Conservation (phyloP, 2,797 vertebrate species). For the Mus spretus region DNA sequence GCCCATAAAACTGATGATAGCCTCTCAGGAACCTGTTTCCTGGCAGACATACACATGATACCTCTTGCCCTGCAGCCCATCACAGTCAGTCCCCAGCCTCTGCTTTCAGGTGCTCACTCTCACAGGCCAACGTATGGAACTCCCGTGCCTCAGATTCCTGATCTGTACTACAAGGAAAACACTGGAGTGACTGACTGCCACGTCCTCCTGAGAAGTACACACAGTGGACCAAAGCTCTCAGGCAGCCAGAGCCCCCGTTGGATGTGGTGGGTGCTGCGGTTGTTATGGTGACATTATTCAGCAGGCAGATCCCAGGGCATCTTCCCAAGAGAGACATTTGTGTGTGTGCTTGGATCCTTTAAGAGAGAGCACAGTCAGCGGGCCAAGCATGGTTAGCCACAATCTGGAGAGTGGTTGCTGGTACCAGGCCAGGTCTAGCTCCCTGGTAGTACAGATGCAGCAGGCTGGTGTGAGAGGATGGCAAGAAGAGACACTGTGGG, state of each 20-base stretch:
- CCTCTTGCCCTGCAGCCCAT: neutral
- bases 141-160: neutral
- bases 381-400: neutral
- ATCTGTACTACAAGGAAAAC: neutral
- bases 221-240: neutral
- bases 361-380: neutral
- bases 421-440: neutral
- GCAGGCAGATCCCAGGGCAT: neutral
- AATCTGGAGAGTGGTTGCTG: neutral
- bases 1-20: neutral
- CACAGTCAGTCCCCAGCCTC: neutral
- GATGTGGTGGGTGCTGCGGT: accelerated
- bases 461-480: accelerated
- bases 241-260: neutral
- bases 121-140: neutral
- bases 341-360: neutral
- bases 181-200: too few species aligned
- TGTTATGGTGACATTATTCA: too few species aligned
- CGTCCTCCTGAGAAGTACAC: accelerated
- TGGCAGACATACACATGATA: neutral
- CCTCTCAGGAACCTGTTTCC: neutral
- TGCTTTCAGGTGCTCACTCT: neutral
- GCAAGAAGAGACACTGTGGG: accelerated
- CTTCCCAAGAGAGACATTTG: neutral
- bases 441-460: neutral